Base-by-base conservation (phyloP, 2,888 invertebrate genomes). In the Xestoiulus laeticollis region DNA sequence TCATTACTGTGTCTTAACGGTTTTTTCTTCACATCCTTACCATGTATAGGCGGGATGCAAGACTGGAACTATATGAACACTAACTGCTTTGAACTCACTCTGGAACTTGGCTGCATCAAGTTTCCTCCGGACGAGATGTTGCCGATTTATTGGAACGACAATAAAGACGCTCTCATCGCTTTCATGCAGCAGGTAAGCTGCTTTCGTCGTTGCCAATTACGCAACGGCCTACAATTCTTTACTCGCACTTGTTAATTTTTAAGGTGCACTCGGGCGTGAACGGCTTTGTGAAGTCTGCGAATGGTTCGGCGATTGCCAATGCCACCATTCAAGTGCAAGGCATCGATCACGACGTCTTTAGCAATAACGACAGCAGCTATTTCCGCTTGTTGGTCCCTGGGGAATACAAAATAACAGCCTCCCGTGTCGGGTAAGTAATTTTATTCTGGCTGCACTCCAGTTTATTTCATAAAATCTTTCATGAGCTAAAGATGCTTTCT, bases 31-130 rank as follows among this genome's bases (percentile, higher is more conserved):
- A 6, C 48, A 3, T 53, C 16, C 12, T 16, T 3, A 6, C 12
- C 48, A 3, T 6, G 19, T 83, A 4, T 95, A 4, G 99, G 99
- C 0, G 99, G 99, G 10, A 99, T 99, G 99, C 99, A 99, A 92
- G 99, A 99, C 92, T 99, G 98, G 96, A 99, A 98, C 93, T 99
- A 99, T 92, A 91, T 98, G 0, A 94, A 96, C 90, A 96, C 97
- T 1, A 97, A 96, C 90, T 97, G 97, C 91, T 96, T 98, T 94
- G 99, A 99, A 92, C 93, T 99, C 2, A 99, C 99, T 0, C 92
- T 99, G 10, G 99, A 99, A 92, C 93, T 99, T 89, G 97, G 98
- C 30, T 99, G 99, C 92, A 94, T 94, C 91, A 99, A 99, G 93
- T 99, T 95, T 92, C 99, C 99, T 0, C 92, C 93, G 8, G 94